These are phyloP conservation scores for Ophion slaviceki DNA, from an alignment of 2,888 invertebrate species.

Conservation along the genomic window DNA sequence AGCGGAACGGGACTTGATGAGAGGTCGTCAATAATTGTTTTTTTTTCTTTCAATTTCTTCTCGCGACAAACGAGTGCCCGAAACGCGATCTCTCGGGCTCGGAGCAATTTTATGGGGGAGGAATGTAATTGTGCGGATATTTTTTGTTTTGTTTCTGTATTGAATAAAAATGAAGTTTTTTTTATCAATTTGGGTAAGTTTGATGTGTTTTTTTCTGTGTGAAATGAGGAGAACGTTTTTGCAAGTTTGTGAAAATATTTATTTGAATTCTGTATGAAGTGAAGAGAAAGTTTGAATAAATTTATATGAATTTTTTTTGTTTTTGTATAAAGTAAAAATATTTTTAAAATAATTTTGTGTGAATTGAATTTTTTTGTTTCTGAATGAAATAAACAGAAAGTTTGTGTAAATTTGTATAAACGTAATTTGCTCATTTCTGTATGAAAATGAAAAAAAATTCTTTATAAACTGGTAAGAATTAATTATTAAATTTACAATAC, in stretches of 20 bases:
- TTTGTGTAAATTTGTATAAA: too few species aligned
- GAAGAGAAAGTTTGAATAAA: not conserved
- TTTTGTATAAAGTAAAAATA: too few species aligned
- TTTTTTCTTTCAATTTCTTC: slow-evolving; percentile 5
- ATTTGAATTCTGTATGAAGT: not conserved
- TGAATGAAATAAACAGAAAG: too few species aligned
- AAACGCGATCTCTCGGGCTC: not conserved
- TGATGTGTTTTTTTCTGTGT: not conserved
- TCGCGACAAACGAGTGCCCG: not conserved
- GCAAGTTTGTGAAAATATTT: not conserved
- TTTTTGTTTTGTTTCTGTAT: not conserved
- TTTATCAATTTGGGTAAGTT: not conserved
- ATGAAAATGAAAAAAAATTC: too few species aligned
- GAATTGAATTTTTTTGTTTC: too few species aligned
- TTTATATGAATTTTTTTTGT: too few species aligned
- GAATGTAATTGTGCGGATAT: not conserved
- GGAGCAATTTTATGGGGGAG: slow-evolving; percentile 11
- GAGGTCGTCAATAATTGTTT: slow-evolving; percentile 23
- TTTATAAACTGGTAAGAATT: too few species aligned
- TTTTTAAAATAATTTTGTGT: too few species aligned
- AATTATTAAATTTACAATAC: too few species aligned
- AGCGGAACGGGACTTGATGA: slow-evolving; percentile 59
- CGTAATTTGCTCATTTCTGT: too few species aligned
- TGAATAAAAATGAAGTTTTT: too few species aligned
- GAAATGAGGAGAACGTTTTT: not conserved